Conservation (phyloP, 2,797 vertebrate species). For the Sternarchorhynchus goeldii region DNA sequence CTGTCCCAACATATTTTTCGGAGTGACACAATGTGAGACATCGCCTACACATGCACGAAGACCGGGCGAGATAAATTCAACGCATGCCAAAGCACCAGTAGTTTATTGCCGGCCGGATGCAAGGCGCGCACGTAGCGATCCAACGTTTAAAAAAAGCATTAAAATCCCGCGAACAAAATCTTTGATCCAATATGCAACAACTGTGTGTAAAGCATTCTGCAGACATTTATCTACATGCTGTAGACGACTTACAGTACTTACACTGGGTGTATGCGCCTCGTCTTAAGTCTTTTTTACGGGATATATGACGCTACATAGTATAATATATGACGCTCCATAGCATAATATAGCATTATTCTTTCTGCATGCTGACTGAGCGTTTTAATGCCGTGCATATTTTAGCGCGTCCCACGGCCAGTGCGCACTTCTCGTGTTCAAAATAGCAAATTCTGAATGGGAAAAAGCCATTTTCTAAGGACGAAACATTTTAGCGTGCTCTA, state of each 20-base stretch:
- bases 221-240: no score
- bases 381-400: constrained; percentile 6
- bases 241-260: no score
- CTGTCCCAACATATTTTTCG: constrained; percentile 42
- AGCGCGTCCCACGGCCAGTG: not conserved
- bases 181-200: no score
- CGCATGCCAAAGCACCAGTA: no score
- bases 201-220: no score
- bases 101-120: no score
- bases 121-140: no score
- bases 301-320: not conserved
- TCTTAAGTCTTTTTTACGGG: no score
- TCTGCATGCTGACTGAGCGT: constrained; percentile 23
- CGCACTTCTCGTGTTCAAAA: not conserved
- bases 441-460: not conserved
- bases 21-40: constrained; percentile 18
- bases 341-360: not conserved
- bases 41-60: constrained; percentile 36
- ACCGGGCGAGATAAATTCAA: constrained; percentile 5
- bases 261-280: no score
- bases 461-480: not conserved
- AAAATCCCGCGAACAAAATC: no score
- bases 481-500: not conserved
- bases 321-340: no score
- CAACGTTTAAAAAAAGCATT: no score